Conservation (phyloP, 1,140 invertebrate species). For the Diorhabda elongata region DNA sequence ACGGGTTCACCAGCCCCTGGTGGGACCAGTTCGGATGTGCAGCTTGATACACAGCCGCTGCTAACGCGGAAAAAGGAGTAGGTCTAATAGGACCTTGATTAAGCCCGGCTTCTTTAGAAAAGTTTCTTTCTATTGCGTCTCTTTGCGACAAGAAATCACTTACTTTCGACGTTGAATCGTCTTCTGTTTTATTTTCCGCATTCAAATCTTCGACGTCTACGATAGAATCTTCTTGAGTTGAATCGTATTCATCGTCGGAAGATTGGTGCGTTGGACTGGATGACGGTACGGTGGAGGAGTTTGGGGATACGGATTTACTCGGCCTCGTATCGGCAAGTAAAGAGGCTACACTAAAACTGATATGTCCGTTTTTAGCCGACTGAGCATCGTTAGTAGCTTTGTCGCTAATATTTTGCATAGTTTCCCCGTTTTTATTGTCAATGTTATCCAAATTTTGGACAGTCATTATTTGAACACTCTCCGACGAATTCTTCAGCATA, state of each 20-base stretch:
- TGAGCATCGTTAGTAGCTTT: conserved; percentile 42
- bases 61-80: conserved; percentile 63
- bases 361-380: conserved; percentile 48
- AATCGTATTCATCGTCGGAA: conserved; percentile 62
- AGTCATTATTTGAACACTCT: conserved; percentile 46
- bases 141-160: conserved; percentile 30
- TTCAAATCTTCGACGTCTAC: conserved; percentile 65
- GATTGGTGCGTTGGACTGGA: conserved; percentile 49
- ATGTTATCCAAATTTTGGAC: conserved; percentile 43
- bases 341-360: conserved; percentile 67
- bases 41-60: conserved; percentile 53
- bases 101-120: conserved; percentile 40
- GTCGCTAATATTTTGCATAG: conserved; percentile 50
- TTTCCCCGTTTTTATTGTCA: conserved; percentile 40
- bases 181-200: conserved; percentile 46
- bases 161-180: conserved; percentile 26
- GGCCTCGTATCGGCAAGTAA: conserved; percentile 62
- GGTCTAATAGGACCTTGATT: conserved; percentile 57
- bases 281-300: conserved; percentile 36
- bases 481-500: conserved; percentile 42
- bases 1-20: conserved; percentile 53
- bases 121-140: conserved; percentile 29
- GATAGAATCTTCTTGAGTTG: conserved; percentile 62
- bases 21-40: conserved; percentile 50
- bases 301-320: conserved; percentile 41